A percentile compares a stretch with the other conserved stretches of the same genome.
phyloP scores from a whole-genome alignment of 2,797 vertebrate species.

The Manis pentadactyla region DNA sequence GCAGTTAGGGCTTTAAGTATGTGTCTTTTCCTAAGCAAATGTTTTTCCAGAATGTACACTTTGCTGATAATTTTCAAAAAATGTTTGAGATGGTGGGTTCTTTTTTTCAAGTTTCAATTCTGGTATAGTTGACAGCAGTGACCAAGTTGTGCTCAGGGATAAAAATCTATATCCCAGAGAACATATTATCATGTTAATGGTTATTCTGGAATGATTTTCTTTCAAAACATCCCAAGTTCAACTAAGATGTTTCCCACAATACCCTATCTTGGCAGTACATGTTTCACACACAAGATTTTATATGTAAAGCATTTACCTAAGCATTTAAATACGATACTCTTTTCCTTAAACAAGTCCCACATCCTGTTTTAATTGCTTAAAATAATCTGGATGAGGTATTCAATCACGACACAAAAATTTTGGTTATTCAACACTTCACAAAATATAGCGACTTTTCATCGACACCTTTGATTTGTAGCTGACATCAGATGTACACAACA shows the following conservation, averaged over 20 bases:
- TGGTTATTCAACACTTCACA: not conserved
- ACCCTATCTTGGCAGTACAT: not conserved
- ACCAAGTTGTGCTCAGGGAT: slow-evolving; percentile 2
- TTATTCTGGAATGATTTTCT: slow-evolving; percentile 51
- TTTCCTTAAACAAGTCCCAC: slow-evolving; percentile 18
- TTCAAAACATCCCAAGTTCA: slow-evolving; percentile 13
- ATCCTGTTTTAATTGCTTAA: slow-evolving; percentile 51
- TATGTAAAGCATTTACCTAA: not conserved
- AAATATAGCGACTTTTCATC: not conserved
- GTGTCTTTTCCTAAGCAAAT: slow-evolving; percentile 20
- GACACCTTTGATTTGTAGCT: not conserved
- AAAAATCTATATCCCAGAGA: slow-evolving; percentile 36
- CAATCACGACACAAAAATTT: slow-evolving; percentile 19
- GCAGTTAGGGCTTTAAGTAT: not conserved
- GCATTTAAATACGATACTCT: slow-evolving; percentile 17
- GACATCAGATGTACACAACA: not conserved
- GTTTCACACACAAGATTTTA: slow-evolving; percentile 16
- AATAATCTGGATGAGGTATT: not conserved
- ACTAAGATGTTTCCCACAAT: not conserved
- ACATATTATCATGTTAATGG: not conserved
- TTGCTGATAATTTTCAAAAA: slow-evolving; percentile 44
- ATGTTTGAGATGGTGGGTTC: not conserved
- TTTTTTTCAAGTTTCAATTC: slow-evolving; percentile 7
- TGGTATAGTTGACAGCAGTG: not conserved
- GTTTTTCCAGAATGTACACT: not conserved